Conservation (phyloP, 2,797 vertebrate genomes). For the Bryconaethiops microstoma region DNA sequence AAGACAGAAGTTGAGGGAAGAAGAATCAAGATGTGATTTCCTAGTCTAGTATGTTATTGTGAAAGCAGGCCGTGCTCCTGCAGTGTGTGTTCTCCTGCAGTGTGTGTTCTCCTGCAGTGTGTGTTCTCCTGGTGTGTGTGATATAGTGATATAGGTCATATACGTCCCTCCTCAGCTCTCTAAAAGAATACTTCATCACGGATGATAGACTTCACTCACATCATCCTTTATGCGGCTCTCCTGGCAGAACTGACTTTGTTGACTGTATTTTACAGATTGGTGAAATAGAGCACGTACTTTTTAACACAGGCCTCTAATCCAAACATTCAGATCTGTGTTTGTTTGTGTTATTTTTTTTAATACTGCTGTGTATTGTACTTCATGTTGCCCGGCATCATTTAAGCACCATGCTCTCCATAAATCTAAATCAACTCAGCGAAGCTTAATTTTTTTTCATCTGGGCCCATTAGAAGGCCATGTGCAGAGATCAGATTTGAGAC, state of each 20-base stretch:
- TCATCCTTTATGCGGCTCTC: constrained; percentile 22
- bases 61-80: not conserved
- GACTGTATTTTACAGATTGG: not conserved
- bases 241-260: not conserved
- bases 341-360: not conserved
- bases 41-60: too few relatives aligned
- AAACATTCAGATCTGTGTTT: not conserved
- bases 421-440: not conserved
- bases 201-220: not conserved
- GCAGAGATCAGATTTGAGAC: not conserved
- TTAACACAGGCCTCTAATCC: not conserved
- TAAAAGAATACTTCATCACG: not conserved
- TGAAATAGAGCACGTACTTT: not conserved
- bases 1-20: not conserved
- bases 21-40: too few relatives aligned
- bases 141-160: not conserved
- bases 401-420: not conserved
- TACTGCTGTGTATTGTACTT: not conserved
- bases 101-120: not conserved
- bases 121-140: not conserved
- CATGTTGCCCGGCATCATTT: not conserved
- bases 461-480: not conserved
- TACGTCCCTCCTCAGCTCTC: not conserved
- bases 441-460: constrained; percentile 18
- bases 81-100: not conserved